Evolutionary conservation across 37 sponge, comb jelly and placozoan species (phyloP).

Genomic region (Ephydatia muelleri): DNA sequence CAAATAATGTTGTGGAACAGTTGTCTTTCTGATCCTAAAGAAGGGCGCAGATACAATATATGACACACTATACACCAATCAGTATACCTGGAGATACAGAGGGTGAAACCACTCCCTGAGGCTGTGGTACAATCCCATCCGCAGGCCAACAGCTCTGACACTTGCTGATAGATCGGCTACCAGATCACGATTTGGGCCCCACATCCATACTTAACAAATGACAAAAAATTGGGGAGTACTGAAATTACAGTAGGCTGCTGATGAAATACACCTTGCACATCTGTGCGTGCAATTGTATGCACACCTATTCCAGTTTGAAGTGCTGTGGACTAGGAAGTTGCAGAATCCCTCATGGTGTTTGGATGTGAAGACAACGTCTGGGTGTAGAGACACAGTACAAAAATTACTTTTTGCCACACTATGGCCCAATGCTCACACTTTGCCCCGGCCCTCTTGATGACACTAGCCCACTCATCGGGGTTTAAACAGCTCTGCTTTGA

Average conservation of each 20-base stretch:
- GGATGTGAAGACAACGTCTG: constrained; percentile 79
- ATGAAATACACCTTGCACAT: too few relatives aligned
- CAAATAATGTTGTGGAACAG: constrained; percentile 64
- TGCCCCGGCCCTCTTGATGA: constrained; percentile 84
- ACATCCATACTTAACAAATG: constrained; percentile 35
- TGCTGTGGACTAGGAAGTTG: constrained; percentile 70
- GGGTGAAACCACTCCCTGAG: constrained; percentile 87
- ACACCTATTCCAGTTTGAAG: constrained; percentile 87
- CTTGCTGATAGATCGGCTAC: constrained; percentile 68
- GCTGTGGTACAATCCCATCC: constrained; percentile 84
- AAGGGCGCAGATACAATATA: neutral
- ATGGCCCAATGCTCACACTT: constrained; percentile 50
- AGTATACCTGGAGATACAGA: constrained; percentile 48
- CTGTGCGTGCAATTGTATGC: neutral
- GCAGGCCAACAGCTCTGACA: constrained; percentile 57
- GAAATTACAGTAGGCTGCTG: too few relatives aligned
- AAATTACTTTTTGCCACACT: too few relatives aligned
- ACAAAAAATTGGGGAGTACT: neutral
- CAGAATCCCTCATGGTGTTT: constrained; percentile 90
- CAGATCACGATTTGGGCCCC: constrained; percentile 73
- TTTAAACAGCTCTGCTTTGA: constrained; percentile 78
- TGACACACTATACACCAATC: neutral
- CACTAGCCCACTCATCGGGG: constrained; percentile 74
- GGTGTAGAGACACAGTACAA: too few relatives aligned
- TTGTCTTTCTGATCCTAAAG: constrained; percentile 54